Base-by-base conservation (phyloP, 2,888 invertebrate genomes). In the Megastigmus dorsalis region DNA sequence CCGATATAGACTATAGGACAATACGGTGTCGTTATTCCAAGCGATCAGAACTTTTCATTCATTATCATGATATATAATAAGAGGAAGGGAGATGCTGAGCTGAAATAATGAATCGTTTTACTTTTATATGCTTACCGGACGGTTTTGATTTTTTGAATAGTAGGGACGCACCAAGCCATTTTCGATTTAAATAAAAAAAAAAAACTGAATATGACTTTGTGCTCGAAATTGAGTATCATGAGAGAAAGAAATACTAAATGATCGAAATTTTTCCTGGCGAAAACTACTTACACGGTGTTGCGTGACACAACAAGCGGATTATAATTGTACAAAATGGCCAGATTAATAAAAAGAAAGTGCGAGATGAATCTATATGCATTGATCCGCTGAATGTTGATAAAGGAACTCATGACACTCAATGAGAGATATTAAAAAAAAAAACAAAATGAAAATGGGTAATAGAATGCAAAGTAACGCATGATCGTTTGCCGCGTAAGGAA, bases 101-200 rank as follows among this genome's bases (percentile, higher is more conserved):
- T 73, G 62, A 77, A 60, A 74, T 77, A 70, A 74, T 79, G 76
- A 80, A 77, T 82, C 74, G 63, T 81, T 81, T 83, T 82, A 80
- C 79, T 82, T 80, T 80, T 82, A 80, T 77, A 79, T 78, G 80
- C 79, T 81, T 80, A 79, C 76, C 68, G 77, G 79, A 78, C 77
- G 72, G 76, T 81, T 83, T 81, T 80, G 77, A 78, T 81, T 78
- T 78, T 77, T 80, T 78, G 76, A 80, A 78, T 75, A 57, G 78
- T 68, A 63, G 66, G 67, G 76, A 77, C 74, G 76, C 74, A 62
- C 71, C 59, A 57, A 77, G 74, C 68, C 76, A 74, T 74, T 76
- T 71, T 76, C 68, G 18, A 68, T 65, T 74, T 36, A 43, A 60
- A 50, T 41, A 38, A 38, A 63, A 54, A 68, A 48, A n/a, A n/a